phyloP scores from a whole-genome alignment of 2,888 invertebrate genomes.

The Macaria liturata region DNA sequence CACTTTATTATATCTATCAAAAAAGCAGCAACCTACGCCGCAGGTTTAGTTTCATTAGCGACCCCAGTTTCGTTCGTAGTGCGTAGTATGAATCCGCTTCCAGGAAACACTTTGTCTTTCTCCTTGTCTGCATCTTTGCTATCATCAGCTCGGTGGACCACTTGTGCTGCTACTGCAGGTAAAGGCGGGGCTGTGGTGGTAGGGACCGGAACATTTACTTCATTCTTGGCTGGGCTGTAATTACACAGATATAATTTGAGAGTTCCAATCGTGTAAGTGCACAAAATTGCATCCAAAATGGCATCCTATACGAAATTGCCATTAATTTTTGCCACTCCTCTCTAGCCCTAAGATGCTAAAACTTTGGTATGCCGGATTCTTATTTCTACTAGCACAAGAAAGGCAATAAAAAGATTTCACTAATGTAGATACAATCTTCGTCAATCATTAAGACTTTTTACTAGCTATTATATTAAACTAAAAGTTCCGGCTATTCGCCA shows the following conservation, averaged over 20 bases:
- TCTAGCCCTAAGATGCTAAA: too few relatives aligned
- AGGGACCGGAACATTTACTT: constrained; percentile 12
- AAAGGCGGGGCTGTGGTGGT: not conserved
- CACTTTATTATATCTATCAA: constrained; percentile 14
- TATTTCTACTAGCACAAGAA: too few relatives aligned
- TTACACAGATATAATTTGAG: not conserved
- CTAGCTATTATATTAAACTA: too few relatives aligned
- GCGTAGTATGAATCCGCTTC: constrained; percentile 57
- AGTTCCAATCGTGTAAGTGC: not conserved
- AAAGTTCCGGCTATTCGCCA: too few relatives aligned
- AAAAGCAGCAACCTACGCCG: constrained; percentile 11
- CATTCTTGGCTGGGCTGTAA: constrained; percentile 23
- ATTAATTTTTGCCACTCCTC: too few relatives aligned
- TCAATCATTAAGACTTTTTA: too few relatives aligned
- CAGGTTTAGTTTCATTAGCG: constrained; percentile 19
- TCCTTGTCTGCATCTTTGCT: constrained; percentile 27
- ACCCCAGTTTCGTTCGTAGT: constrained; percentile 40
- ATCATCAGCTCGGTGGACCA: constrained; percentile 41
- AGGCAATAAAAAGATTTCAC: too few relatives aligned
- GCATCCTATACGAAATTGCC: too few relatives aligned
- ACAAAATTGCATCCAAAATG: not conserved
- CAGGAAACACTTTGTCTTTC: constrained; percentile 56
- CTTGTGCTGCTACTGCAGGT: constrained; percentile 24
- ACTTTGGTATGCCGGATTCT: too few relatives aligned
- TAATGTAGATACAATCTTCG: too few relatives aligned